Evolutionary conservation across 2,113 vertebrate species (phyloP).

Genomic region (Chlorocebus sabaeus): DNA sequence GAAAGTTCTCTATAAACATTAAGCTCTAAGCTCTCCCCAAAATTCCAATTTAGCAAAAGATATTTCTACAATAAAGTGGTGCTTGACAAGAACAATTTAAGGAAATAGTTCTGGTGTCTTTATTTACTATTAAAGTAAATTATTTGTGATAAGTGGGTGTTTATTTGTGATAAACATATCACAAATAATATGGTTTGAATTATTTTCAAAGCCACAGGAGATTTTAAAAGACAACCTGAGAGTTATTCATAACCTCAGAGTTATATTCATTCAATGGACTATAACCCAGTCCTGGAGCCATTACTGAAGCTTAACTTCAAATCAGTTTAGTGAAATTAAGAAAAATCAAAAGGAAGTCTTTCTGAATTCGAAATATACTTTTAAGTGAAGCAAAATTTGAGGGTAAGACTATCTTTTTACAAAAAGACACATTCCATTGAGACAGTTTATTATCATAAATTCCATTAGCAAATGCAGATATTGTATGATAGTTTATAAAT

Average conservation of each 20-base stretch:
- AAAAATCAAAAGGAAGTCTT: conserved; percentile 26
- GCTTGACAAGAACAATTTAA: conserved; percentile 58
- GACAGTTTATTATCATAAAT: background rate
- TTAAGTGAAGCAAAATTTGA: background rate
- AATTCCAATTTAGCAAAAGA: conserved; percentile 54
- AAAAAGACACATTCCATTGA: background rate
- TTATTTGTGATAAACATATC: background rate
- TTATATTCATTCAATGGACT: background rate
- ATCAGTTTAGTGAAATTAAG: background rate
- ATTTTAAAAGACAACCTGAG: background rate
- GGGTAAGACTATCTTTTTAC: conserved; percentile 2
- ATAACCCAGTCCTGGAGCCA: background rate
- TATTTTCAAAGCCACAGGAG: background rate
- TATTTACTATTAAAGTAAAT: conserved; percentile 34
- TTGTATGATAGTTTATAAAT: background rate
- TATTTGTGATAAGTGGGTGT: too few species aligned
- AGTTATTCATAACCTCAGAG: background rate
- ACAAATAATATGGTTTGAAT: background rate
- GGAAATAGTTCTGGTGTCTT: conserved; percentile 15
- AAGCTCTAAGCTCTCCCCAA: conserved; percentile 58
- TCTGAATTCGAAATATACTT: conserved; percentile 21
- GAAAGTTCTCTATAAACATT: conserved; percentile 64
- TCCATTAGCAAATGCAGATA: conserved; percentile 13
- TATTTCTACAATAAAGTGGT: conserved; percentile 60
- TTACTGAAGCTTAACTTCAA: conserved; percentile 40